Base-by-base conservation (phyloP, 92 coral and sea anemone species). In the Phenganax marumi region DNA sequence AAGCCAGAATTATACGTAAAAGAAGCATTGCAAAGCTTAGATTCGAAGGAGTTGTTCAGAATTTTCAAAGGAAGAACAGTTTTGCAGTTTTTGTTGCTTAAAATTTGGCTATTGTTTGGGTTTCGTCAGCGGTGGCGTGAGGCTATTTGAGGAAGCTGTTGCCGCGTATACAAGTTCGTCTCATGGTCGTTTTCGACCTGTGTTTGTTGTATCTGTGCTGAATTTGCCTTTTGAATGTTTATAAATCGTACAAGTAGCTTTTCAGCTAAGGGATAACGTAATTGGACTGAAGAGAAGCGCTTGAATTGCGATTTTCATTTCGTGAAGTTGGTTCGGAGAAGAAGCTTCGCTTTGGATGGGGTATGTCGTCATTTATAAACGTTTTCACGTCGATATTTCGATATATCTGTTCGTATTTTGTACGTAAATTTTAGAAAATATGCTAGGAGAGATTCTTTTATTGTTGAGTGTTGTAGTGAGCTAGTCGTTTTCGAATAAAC, bases 111-210 rank as follows among this genome's bases (percentile, higher is more conserved):
- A 78, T 78, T 78, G 83, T 78, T 62, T 78, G 60, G 54, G 81
- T 58, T 78, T 78, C 83, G 83, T 78, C 83, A 78, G 83, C 83
- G 70, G 83, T 78, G 83, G 73, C 83, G 83, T 78, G 83, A 78
- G 18, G 12, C 68, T 39, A 8, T 52, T 62, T 78, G 46, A 14
- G 5, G 82, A 61, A 62, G 83, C 73, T 48, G 54, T 50, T 77
- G 56, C 73, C 73, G 83, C 55, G 83, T 78, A 46, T 68, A 62
- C 73, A 57, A 76, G 53, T 39, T 51, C 11, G 81, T 56, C 39
- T 26, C 52, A 24, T 26, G 51, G 12, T 63, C 73, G 68, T 25
- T 58, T 8, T 8, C 55, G 54, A 57, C 8, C 57, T 43, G 83
- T 61, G 50, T 62, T 61, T 49, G 72, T 62, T 63, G 54, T 61